These are phyloP conservation scores for Rhizoglyphus robini DNA, from an alignment of 1,140 invertebrate species.

Conservation along the genomic window DNA sequence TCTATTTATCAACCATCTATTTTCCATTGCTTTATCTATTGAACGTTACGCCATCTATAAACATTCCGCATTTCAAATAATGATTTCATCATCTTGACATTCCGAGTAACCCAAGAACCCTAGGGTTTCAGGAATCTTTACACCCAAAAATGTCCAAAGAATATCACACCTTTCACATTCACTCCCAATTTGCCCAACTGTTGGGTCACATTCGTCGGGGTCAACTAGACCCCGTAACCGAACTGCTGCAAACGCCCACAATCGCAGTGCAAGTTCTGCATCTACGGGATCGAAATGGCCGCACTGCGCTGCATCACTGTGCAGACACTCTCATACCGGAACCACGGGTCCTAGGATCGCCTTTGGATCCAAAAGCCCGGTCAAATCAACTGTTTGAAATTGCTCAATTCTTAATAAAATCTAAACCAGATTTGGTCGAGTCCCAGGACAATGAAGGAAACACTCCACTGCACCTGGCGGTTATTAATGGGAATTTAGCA, in stretches of 20 bases:
- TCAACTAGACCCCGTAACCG: not conserved
- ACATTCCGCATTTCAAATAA: no score
- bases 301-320: conserved; percentile 83
- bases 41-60: no score
- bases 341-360: not conserved
- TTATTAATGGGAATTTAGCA: conserved; percentile 65
- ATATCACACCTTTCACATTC: conserved; percentile 11
- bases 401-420: conserved; percentile 40
- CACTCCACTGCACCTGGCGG: conserved; percentile 77
- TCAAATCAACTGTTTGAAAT: not conserved
- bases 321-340: conserved; percentile 35
- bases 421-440: conserved; percentile 57
- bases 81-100: no score
- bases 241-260: not conserved
- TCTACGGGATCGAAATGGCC: conserved; percentile 57
- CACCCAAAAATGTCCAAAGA: not conserved
- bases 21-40: no score
- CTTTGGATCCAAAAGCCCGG: not conserved
- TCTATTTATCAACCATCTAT: no score
- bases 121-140: no score
- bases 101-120: no score
- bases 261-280: not conserved
- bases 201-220: conserved; percentile 1
- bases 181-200: conserved; percentile 7
- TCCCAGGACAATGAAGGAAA: conserved; percentile 80